These are phyloP conservation scores for Lasioglossum malachurum DNA, from an alignment of 2,888 invertebrate species.

Conservation along the genomic window DNA sequence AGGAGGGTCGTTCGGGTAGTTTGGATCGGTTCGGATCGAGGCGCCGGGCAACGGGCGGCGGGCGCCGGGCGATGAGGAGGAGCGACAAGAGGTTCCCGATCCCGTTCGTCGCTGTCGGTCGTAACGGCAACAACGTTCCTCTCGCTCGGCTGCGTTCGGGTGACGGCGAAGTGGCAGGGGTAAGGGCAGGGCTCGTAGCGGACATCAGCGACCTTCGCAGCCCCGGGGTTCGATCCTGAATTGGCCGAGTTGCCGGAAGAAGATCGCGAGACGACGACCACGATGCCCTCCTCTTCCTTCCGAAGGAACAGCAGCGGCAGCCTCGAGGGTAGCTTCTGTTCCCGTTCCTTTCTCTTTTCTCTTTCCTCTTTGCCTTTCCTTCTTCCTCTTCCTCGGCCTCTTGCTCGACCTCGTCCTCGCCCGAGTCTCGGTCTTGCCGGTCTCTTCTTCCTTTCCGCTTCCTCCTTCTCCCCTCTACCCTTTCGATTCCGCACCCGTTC, in stretches of 20 bases:
- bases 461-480: slow-evolving; percentile 16
- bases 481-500: not conserved
- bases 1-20: slow-evolving; percentile 16
- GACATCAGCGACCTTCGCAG: slow-evolving; percentile 80
- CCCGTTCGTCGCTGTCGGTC: not conserved
- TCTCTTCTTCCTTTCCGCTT: slow-evolving; percentile 3
- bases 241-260: slow-evolving; percentile 34
- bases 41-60: not conserved
- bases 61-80: not conserved
- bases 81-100: not conserved
- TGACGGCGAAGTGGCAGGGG: slow-evolving; percentile 57
- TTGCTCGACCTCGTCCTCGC: slow-evolving; percentile 18
- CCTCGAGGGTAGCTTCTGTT: not conserved
- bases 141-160: slow-evolving; percentile 38
- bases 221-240: slow-evolving; percentile 55
- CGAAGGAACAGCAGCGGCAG: not conserved
- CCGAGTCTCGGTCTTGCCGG: slow-evolving; percentile 3
- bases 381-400: not conserved
- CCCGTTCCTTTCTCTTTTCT: not conserved
- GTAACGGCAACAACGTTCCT: slow-evolving; percentile 5
- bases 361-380: slow-evolving; percentile 19
- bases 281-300: slow-evolving; percentile 10
- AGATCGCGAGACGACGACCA: slow-evolving; percentile 34
- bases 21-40: slow-evolving; percentile 3
- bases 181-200: slow-evolving; percentile 76